Evolutionary conservation across 35 echinoderm and acorn worm species (phyloP), one percentile per base, ranked within the genome.

Genomic region (Stichopus chloronotus): DNA sequence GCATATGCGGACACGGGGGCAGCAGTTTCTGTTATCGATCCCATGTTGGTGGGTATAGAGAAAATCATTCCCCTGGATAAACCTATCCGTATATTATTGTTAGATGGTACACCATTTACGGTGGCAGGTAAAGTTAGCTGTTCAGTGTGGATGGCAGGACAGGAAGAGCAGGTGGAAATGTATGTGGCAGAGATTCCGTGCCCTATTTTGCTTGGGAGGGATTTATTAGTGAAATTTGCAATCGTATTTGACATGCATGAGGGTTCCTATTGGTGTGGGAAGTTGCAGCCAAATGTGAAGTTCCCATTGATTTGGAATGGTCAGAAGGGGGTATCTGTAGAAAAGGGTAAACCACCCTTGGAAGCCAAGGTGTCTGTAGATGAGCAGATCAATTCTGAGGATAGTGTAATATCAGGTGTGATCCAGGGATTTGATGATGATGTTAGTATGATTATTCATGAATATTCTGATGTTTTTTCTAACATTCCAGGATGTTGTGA

Each of bases 391-490:
- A 17, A 13, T n/a, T 71, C 11, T 71, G 65, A 13, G 65, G n/a
- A n/a, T 13, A 71, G n/a, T 71, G 65, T 71, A 76, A 76, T 17
- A 76, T 76, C 72, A 17, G 7, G 72, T 76, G 25, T 21, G 16
- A 76, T 76, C 25, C 72, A 76, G 16, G 72, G 72, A 21, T 17
- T 76, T 76, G 72, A 8, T 7, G 72, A 76, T 8, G 72, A 76
- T 6, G 25, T 76, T 17, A 17, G 25, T 76, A 8, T 21, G 72
- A 17, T 76, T 21, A 21, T 76, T 76, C 72, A 76, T 17, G 72
- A 76, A 21, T 76, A 58, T 88, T n/a, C 63, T 88, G 25, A 88
- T 88, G 85, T 88, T n/a, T 88, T 88, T 88, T 14, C 7, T 6
- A 58, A 88, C 22, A 63, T 4, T 3, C 85, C 85, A 61, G 61